Evolutionary conservation across 2,113 vertebrate genomes (phyloP).

Genomic region (Burhinus oedicnemus): DNA sequence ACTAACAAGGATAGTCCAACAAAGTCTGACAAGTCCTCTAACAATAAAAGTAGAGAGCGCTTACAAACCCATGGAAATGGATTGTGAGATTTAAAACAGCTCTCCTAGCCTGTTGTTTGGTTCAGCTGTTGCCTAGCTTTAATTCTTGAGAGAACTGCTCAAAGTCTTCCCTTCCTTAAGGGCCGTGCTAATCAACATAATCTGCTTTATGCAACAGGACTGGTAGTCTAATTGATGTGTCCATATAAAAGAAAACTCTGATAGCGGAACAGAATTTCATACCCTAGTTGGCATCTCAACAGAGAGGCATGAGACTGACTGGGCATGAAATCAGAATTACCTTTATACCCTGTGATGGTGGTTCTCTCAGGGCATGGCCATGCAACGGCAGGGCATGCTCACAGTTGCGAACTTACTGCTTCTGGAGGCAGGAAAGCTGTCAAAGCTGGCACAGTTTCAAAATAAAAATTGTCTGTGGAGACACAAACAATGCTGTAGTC

Average conservation of each 20-base stretch:
- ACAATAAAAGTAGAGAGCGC: neutral
- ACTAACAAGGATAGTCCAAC: neutral
- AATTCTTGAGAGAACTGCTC: neutral
- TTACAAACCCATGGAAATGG: neutral
- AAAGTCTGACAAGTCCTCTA: neutral
- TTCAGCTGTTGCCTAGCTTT: neutral
- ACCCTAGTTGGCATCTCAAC: neutral
- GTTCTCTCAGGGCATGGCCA: neutral
- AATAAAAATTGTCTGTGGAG: neutral
- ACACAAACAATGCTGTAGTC: neutral
- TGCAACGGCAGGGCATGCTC: rapidly evolving
- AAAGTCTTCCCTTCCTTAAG: neutral
- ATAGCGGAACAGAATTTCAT: neutral
- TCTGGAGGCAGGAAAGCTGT: neutral
- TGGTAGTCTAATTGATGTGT: neutral
- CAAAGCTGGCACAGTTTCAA: neutral
- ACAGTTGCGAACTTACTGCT: neutral
- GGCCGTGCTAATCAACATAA: conserved; percentile 21
- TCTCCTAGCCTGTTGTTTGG: neutral
- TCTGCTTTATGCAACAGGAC: neutral
- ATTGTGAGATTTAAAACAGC: neutral
- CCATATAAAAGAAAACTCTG: neutral
- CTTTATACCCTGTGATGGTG: neutral
- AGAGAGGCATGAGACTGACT: neutral
- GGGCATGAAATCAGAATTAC: neutral